These are phyloP conservation scores for Pontoporia blainvillei DNA, from an alignment of 2,113 vertebrate species.

Conservation along the genomic window DNA sequence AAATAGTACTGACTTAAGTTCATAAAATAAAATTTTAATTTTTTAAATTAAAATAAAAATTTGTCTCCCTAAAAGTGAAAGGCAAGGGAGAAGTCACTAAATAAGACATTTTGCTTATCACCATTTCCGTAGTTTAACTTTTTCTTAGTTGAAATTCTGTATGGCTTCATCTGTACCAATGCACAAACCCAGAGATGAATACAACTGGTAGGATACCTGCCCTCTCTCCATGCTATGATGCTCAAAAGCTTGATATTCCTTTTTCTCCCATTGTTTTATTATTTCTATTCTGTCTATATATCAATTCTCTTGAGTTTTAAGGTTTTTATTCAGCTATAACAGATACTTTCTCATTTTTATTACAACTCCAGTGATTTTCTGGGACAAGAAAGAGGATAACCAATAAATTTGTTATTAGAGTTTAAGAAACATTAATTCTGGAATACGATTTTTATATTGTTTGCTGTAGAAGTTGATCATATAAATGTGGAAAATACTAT, in stretches of 20 bases:
- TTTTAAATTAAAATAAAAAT: not conserved
- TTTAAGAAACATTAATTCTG: conserved; percentile 12
- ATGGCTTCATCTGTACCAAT: not conserved
- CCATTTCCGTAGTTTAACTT: not conserved
- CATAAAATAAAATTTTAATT: not conserved
- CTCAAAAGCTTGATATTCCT: not conserved
- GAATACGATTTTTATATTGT: not conserved
- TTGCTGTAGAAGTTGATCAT: not conserved
- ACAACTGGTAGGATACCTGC: not conserved
- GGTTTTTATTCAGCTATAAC: not conserved
- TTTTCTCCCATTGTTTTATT: not conserved
- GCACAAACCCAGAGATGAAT: not conserved
- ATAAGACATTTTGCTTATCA: not conserved
- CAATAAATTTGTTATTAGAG: not conserved
- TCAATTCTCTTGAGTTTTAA: not conserved
- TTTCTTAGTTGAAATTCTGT: not conserved
- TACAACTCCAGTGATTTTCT: not conserved
- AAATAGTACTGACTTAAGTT: not conserved
- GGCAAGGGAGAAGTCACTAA: not conserved
- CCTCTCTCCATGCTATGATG: not conserved
- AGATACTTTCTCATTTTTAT: not conserved
- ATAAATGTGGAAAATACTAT: not conserved
- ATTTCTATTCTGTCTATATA: not conserved
- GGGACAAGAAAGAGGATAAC: not conserved
- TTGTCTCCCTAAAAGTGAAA: not conserved